Conservation (phyloP, 2,113 vertebrate genomes). For the Rynchops niger region DNA sequence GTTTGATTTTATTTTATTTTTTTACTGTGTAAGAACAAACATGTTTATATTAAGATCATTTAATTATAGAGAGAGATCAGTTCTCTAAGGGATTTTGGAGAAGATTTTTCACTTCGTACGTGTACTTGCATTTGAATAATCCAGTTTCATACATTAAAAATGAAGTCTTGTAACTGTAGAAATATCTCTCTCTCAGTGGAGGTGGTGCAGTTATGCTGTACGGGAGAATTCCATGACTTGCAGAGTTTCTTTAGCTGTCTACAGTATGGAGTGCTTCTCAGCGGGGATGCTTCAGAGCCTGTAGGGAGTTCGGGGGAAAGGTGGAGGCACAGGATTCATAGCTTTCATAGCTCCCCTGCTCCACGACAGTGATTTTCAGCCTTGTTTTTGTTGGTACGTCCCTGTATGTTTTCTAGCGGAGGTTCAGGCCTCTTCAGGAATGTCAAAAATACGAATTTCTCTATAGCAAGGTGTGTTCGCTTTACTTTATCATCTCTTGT, state of each 20-base stretch:
- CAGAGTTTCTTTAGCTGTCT: not conserved
- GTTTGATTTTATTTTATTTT: not conserved
- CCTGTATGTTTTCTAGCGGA: not conserved
- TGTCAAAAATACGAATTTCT: not conserved
- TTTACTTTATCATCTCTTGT: not conserved
- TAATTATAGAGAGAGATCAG: not conserved
- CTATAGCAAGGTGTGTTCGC: not conserved
- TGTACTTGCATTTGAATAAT: not conserved
- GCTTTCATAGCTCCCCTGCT: not conserved
- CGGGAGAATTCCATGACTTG: not conserved
- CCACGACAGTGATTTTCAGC: not conserved
- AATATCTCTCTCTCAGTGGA: not conserved
- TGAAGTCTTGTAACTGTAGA: not conserved
- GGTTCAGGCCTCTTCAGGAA: not conserved
- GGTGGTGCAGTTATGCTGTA: not conserved
- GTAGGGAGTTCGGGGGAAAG: not conserved
- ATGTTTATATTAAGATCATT: not conserved
- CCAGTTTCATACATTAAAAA: not conserved
- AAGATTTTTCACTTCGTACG: not conserved
- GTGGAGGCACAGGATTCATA: not conserved
- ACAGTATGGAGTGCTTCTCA: not conserved
- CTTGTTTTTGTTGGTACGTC: not conserved
- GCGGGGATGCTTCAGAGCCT: not conserved
- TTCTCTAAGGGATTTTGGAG: not conserved
- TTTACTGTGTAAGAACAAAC: not conserved